These are phyloP conservation scores for Oryzias celebensis DNA, from an alignment of 2,113 vertebrate species.

Conservation along the genomic window DNA sequence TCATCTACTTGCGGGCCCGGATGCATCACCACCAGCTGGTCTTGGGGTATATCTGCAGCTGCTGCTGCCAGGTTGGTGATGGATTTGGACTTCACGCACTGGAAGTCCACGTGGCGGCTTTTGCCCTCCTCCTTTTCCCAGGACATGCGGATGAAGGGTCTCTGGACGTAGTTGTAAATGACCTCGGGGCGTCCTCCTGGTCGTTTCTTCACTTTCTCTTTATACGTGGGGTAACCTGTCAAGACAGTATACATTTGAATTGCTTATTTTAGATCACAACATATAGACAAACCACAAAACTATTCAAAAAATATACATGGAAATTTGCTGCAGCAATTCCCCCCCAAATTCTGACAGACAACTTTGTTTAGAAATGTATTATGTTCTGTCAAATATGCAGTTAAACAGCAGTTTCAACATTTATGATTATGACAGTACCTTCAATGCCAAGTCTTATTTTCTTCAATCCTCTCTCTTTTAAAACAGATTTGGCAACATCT, in stretches of 20 bases:
- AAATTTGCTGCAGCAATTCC: neutral
- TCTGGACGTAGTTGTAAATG: conserved; percentile 98
- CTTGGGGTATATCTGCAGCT: conserved; percentile 94
- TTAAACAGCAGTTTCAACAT: no score
- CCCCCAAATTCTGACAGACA: neutral
- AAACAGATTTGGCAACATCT: conserved; percentile 97
- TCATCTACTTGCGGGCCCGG: conserved; percentile 97
- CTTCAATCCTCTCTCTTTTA: conserved; percentile 97
- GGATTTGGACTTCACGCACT: conserved; percentile 98
- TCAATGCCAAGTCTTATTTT: conserved; percentile 98
- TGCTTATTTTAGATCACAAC: neutral
- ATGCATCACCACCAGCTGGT: conserved; percentile 95
- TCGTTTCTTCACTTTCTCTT: conserved; percentile 98
- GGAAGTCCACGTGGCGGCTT: conserved; percentile 97
- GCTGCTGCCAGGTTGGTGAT: conserved; percentile 96
- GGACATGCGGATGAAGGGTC: conserved; percentile 98
- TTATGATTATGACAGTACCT: conserved; percentile 78
- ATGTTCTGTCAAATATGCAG: neutral
- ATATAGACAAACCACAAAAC: neutral
- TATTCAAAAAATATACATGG: neutral
- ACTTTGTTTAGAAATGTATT: neutral
- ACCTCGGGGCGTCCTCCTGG: conserved; percentile 95
- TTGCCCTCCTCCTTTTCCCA: conserved; percentile 99
- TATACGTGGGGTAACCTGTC: conserved; percentile 95
- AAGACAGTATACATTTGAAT: neutral